A percentile compares a stretch with the other conserved stretches of the same genome.
Conservation (phyloP, 2,888 invertebrate species). For the Hyposoter didymator region DNA sequence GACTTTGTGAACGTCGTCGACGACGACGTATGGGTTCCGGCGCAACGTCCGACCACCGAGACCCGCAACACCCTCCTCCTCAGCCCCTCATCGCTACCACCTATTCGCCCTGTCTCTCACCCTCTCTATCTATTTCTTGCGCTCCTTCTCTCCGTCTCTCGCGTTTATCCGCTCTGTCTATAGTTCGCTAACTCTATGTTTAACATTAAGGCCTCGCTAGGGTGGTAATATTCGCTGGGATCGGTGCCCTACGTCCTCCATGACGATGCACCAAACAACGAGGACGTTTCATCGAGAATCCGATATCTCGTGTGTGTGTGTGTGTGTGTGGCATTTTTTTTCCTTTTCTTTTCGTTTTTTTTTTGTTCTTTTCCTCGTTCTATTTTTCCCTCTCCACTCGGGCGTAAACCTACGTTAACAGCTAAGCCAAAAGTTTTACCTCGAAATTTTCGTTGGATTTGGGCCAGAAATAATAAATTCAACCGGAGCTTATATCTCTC, state of each 20-base stretch:
- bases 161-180: constrained; percentile 73
- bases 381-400: constrained; percentile 58
- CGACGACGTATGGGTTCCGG: constrained; percentile 65
- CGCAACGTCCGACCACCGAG: constrained; percentile 65
- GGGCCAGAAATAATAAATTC: constrained; percentile 71
- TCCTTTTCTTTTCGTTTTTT: constrained; percentile 47
- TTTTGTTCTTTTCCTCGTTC: constrained; percentile 47
- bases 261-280: constrained; percentile 36
- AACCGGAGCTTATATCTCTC: constrained; percentile 60
- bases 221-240: constrained; percentile 55
- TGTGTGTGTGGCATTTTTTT: neutral
- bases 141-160: constrained; percentile 9
- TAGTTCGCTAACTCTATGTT: constrained; percentile 83
- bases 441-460: constrained; percentile 67
- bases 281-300: constrained; percentile 30
- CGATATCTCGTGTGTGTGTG: neutral
- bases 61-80: constrained; percentile 57
- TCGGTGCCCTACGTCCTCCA: constrained; percentile 59
- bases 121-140: constrained; percentile 42
- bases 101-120: constrained; percentile 17
- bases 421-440: constrained; percentile 69
- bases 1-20: constrained; percentile 64
- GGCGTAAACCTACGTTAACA: constrained; percentile 64
- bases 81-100: constrained; percentile 22
- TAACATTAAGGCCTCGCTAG: constrained; percentile 81